Conservation (phyloP, 1,140 invertebrate genomes). For the Elymnias hypermnestra region DNA sequence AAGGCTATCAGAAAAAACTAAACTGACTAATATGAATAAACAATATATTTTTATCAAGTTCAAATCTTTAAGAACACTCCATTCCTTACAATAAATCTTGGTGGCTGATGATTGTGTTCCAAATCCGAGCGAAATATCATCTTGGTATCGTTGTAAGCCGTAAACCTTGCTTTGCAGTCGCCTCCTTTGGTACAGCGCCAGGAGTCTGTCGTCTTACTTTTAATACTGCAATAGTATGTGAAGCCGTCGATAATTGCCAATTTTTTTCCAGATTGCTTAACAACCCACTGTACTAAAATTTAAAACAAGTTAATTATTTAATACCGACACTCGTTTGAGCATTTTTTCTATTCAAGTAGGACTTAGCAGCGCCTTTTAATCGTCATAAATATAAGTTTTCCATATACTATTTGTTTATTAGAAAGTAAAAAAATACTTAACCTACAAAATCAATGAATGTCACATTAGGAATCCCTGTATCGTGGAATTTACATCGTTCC, state of each 20-base stretch:
- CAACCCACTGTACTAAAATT: conserved; percentile 16
- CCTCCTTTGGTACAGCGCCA: conserved; percentile 24
- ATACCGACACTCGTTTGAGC: no score
- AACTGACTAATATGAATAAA: no score
- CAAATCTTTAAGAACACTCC: conserved; percentile 9
- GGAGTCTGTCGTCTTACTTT: conserved; percentile 2
- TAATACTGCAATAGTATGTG: conserved; percentile 21
- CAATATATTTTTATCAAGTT: no score
- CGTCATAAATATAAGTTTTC: no score
- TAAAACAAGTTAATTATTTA: neutral
- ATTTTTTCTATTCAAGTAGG: no score
- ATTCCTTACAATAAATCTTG: conserved; percentile 12
- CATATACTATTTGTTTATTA: no score
- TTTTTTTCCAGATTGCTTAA: conserved; percentile 18
- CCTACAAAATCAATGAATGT: no score
- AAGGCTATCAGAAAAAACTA: no score
- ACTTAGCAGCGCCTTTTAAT: no score
- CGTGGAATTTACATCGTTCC: no score
- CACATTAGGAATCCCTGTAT: no score
- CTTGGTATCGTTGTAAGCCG: conserved; percentile 4
- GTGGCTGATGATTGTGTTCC: conserved; percentile 18
- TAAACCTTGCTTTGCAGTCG: conserved; percentile 21
- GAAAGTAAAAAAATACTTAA: no score
- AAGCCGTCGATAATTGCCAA: conserved; percentile 23
- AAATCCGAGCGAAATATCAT: conserved; percentile 9